Evolutionary conservation across 2,113 vertebrate genomes (phyloP).

Genomic region (Trochalopteron elliotii): DNA sequence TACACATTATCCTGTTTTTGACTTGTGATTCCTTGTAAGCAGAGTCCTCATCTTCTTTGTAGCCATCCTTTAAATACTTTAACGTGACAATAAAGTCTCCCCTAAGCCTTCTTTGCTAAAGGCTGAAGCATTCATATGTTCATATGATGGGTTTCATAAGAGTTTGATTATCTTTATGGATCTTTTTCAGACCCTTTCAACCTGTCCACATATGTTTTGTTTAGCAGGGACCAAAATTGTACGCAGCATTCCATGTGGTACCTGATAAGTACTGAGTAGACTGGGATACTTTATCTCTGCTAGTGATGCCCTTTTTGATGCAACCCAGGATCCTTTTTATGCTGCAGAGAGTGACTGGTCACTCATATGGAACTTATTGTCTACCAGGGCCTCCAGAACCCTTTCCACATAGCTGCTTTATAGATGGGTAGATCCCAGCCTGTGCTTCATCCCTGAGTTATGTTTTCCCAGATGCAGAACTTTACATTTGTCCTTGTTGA

Average conservation of each 20-base stretch:
- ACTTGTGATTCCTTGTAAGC: background rate
- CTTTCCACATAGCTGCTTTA: background rate
- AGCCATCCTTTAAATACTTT: background rate
- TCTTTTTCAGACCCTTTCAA: background rate
- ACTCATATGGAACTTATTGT: background rate
- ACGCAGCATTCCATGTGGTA: background rate
- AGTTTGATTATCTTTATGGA: background rate
- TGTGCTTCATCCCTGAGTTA: background rate
- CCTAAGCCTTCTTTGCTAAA: background rate
- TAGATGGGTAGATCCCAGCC: background rate
- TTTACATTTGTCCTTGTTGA: background rate
- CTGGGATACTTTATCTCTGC: background rate
- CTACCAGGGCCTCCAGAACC: background rate
- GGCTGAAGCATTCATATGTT: background rate
- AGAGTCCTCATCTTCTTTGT: background rate
- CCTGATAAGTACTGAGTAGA: fast-evolving
- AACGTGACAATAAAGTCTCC: background rate
- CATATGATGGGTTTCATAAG: background rate
- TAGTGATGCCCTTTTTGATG: background rate
- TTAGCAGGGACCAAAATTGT: background rate
- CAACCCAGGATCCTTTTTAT: background rate
- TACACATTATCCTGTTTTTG: background rate
- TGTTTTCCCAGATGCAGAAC: background rate
- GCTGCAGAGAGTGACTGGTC: background rate
- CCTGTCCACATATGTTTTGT: background rate